Evolutionary conservation across 2,113 vertebrate species (phyloP), one percentile per base, ranked within the genome.

Genomic region (Gulo gulo): DNA sequence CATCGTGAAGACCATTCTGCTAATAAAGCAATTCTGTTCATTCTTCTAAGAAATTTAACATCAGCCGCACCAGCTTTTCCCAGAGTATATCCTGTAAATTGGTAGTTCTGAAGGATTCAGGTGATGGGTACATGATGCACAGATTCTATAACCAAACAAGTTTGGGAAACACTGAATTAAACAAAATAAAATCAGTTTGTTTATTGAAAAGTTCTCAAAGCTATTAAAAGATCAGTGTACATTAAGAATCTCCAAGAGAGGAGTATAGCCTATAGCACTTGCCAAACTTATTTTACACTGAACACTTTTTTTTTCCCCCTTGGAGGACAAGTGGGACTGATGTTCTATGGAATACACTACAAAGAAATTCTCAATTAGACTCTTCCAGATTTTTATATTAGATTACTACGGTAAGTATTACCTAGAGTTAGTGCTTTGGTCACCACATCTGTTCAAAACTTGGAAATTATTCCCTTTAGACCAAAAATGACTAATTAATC

Each of bases 11-110:
- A 14, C 52, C 69, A 76, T 69, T 88, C 42, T 9, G 11, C 83
- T 81, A 91, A 82, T 86, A 91, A 88, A 88, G 31, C 59, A 91
- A 91, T 91, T 94, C 36, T 88, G 50, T 59, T 94, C 89, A 61
- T 96, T 93, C 85, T 91, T 85, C 65, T 91, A 94, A 79, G 73
- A 97, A 95, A 83, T 91, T 73, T 97, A 85, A 73, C 26, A 50
- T 57, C 55, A 69, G 91, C 74, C 47, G 42, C 61, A 94, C 93
- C 24, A 83, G 13, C 45, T 91, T 69, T 97, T 73, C 65, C 71
- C 67, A 87, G 87, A 95, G 55, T 73, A 42, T 16, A 55, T 73
- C 86, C 67, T 89, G 7, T 86, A 96, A 95, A 96, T 21, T 79
- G 45, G 55, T 88, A 80, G 26, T 57, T 90, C 47, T 20, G 2